Evolutionary conservation across 2,797 vertebrate species (phyloP).

Genomic region (Tympanoctomys barrerae): DNA sequence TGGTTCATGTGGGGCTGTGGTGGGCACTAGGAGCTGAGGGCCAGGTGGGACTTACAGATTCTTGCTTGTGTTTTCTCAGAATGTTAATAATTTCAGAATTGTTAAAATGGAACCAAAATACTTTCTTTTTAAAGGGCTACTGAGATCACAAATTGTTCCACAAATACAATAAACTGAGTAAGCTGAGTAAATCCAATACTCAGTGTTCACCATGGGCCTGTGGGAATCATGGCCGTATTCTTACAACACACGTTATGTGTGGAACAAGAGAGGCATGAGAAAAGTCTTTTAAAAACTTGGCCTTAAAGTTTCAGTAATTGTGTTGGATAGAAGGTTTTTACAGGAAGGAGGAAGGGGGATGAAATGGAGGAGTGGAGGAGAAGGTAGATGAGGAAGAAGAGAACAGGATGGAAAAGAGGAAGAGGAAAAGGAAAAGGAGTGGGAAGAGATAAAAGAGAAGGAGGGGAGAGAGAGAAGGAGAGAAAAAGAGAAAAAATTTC

Average conservation of each 20-base stretch:
- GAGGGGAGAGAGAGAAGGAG: not conserved
- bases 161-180: conserved; percentile 62
- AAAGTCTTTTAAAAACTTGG: conserved; percentile 10
- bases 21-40: not conserved
- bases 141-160: conserved; percentile 55
- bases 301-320: conserved; percentile 21
- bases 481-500: not conserved
- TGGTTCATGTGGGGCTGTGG: not conserved
- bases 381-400: not conserved
- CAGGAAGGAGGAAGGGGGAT: not conserved
- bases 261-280: not conserved
- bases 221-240: not conserved
- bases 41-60: not conserved
- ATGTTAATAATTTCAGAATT: conserved; percentile 72
- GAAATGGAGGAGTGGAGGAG: not conserved
- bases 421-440: not conserved
- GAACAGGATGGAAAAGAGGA: not conserved
- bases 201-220: not conserved
- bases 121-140: conserved; percentile 71
- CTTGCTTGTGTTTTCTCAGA: conserved; percentile 62
- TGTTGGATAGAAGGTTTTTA: conserved; percentile 9
- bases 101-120: conserved; percentile 67
- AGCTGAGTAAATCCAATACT: not conserved
- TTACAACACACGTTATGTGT: not conserved
- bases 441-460: not conserved